Base-by-base conservation (phyloP, 2,113 vertebrate species). In the Eulemur macaco region DNA sequence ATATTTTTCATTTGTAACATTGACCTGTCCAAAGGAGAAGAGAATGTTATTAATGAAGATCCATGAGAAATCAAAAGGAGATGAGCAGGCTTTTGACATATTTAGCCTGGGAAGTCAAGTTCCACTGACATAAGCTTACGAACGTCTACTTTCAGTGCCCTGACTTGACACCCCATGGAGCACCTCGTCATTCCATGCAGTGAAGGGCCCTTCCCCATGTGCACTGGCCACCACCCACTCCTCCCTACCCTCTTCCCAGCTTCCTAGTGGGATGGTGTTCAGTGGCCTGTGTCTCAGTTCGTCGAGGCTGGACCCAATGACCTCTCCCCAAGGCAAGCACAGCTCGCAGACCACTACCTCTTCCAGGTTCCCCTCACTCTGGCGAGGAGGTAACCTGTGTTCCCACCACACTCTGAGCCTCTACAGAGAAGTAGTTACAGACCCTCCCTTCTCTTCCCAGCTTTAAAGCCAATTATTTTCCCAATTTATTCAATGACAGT, bases 381-480 rank as follows among this genome's bases (percentile, higher is more conserved):
- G 56, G 3, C 31, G 71, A 20, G 34, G 29, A 83, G 15, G 21
- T 12, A 39, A 52, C 27, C 11, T 52, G 21, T 23, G 37, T 11
- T 27, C 68, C 9, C 34, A 29, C 20, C 39, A 29, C 6, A 1
- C 37, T 39, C 54, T 2, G 3, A 29, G 21, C 73, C 45, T 94
- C 63, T 78, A 1, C 31, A 50, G 18, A 83, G 50, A 56, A n/a
- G 47, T 2, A 15, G 6, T 12, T 5, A 4, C 3, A 37, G 39
- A 9, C 27, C 54, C 20, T 71, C 12, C 42, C 21, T 81, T 37
- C n/a, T 64, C 13, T 80, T 84, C 14, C 20, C 34, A 82, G 21
- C 23, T 92, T 82, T 63, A 56, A 94, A 82, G 6, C 4, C 45
- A 58, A 39, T n/a, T 21, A n/a, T 90, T 88, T 93, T 89, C 13